Evolutionary conservation across 2,888 invertebrate species (phyloP).

Genomic region (Poecilobothrus nobilitatus): DNA sequence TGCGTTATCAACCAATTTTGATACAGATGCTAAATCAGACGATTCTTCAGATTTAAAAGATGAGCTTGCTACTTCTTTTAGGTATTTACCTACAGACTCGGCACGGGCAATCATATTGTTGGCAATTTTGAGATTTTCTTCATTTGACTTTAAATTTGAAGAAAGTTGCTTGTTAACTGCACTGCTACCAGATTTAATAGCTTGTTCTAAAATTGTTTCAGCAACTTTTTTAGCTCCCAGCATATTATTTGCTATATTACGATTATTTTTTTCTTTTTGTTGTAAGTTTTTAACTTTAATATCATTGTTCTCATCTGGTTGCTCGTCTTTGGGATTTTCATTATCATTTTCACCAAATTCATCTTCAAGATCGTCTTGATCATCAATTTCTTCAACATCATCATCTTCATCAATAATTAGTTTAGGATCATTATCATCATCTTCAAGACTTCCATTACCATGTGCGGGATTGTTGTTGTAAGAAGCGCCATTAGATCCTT

Average conservation of each 20-base stretch:
- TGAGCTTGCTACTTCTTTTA: slow-evolving; percentile 41
- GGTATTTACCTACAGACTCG: slow-evolving; percentile 39
- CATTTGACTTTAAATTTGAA: slow-evolving; percentile 12
- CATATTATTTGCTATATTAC: background rate
- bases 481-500: slow-evolving; percentile 36
- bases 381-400: slow-evolving; percentile 29
- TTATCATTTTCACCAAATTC: slow-evolving; percentile 42
- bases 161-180: slow-evolving; percentile 10
- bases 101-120: slow-evolving; percentile 52
- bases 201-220: slow-evolving; percentile 51
- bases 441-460: slow-evolving; percentile 44
- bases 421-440: slow-evolving; percentile 51
- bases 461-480: slow-evolving; percentile 18
- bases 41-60: slow-evolving; percentile 49
- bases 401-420: slow-evolving; percentile 43
- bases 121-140: slow-evolving; percentile 46
- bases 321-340: slow-evolving; percentile 19
- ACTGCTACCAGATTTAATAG: slow-evolving; percentile 38
- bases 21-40: slow-evolving; percentile 68
- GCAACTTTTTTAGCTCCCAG: slow-evolving; percentile 49
- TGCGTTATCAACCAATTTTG: slow-evolving; percentile 68
- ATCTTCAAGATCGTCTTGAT: slow-evolving; percentile 28
- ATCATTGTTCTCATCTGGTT: slow-evolving; percentile 26
- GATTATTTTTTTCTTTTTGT: background rate
- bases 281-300: slow-evolving; percentile 19